phyloP scores from a whole-genome alignment of 2,113 vertebrate genomes.

The Entosphenus tridentatus region DNA sequence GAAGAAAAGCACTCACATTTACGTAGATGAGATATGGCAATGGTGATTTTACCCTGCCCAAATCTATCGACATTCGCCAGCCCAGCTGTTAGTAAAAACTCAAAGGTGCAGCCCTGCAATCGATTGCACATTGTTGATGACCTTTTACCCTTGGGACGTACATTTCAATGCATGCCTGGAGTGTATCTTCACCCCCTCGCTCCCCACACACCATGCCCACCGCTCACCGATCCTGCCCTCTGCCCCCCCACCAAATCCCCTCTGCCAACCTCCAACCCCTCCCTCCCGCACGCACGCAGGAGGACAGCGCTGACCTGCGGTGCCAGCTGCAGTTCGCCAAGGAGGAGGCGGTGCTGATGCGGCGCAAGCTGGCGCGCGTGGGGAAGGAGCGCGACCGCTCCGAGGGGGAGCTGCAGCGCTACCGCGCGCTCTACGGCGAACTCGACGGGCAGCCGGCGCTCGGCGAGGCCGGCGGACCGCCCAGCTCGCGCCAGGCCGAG shows the following conservation, averaged over 20 bases:
- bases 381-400: slow-evolving; percentile 70
- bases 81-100: no score
- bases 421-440: slow-evolving; percentile 72
- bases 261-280: neutral
- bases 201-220: neutral
- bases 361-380: slow-evolving; percentile 89
- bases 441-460: slow-evolving; percentile 66
- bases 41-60: no score
- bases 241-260: neutral
- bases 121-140: no score
- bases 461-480: slow-evolving; percentile 52
- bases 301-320: slow-evolving; percentile 77
- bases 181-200: neutral
- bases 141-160: neutral
- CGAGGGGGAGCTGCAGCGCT: slow-evolving; percentile 86
- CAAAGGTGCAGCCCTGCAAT: no score
- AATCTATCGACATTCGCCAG: no score
- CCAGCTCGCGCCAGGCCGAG: slow-evolving; percentile 81
- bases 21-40: no score
- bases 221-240: neutral
- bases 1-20: no score
- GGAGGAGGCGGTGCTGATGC: slow-evolving; percentile 74
- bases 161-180: neutral
- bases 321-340: slow-evolving; percentile 96
- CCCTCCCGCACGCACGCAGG: slow-evolving; percentile 22